Percentiles rank a stretch among this genome's conserved stretches.
phyloP scores from a whole-genome alignment of 1,140 invertebrate genomes.

The Drosophila subobscura region DNA sequence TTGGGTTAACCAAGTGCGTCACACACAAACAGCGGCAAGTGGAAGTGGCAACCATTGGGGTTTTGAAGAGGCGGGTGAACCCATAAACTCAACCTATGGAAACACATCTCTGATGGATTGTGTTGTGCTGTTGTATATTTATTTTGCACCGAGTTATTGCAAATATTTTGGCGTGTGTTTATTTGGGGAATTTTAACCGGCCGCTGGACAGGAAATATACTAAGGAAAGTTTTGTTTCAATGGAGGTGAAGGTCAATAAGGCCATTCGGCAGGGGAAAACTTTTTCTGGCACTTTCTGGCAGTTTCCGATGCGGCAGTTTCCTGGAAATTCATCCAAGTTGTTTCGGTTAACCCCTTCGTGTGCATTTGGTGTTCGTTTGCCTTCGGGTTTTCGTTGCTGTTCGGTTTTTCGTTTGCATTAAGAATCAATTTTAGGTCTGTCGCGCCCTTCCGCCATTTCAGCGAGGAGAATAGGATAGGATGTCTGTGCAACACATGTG shows the following conservation, averaged over 20 bases:
- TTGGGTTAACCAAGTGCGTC: constrained; percentile 41
- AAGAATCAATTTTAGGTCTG: constrained; percentile 18
- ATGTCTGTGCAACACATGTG: constrained; percentile 72
- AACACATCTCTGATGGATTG: background rate
- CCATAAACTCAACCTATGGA: constrained; percentile 7
- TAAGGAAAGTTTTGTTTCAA: constrained; percentile 12
- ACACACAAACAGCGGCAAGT: constrained; percentile 24
- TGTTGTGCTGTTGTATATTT: constrained; percentile 9
- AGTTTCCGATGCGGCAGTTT: constrained; percentile 32
- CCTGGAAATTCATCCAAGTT: constrained; percentile 22
- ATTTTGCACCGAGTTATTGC: constrained; percentile 35
- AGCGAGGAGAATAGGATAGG: constrained; percentile 7
- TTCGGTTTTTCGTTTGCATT: too few relatives aligned
- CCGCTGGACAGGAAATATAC: constrained; percentile 52
- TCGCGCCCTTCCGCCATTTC: constrained; percentile 18
- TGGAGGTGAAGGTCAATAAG: constrained; percentile 39
- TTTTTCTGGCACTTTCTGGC: constrained; percentile 8
- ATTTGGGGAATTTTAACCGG: constrained; percentile 11
- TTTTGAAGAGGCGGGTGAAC: constrained; percentile 10
- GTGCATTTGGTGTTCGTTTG: constrained; percentile 1
- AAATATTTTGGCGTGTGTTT: constrained; percentile 52
- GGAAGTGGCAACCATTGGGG: background rate
- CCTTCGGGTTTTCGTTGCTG: background rate
- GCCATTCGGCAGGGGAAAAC: background rate
- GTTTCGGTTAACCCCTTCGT: constrained; percentile 34